Evolutionary conservation across 1,140 invertebrate species (phyloP).

Genomic region (Caligus rogercresseyi): DNA sequence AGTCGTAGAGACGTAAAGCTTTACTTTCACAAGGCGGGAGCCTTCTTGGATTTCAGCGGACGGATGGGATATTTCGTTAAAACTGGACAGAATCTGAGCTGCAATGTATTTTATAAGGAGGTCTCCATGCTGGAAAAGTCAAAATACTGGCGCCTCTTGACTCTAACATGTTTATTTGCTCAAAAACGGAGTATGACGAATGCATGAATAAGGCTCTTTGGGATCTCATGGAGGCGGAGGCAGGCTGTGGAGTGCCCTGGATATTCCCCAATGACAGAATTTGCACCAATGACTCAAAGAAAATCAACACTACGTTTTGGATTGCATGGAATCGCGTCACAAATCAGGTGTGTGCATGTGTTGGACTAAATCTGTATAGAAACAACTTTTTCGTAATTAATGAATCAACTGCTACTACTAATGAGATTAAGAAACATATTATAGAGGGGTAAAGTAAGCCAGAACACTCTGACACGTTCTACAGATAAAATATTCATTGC

Average conservation of each 20-base stretch:
- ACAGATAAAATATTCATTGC: too few relatives aligned
- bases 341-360: conserved; percentile 7
- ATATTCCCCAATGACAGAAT: neutral
- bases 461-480: too few relatives aligned
- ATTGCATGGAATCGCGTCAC: conserved; percentile 10
- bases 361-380: too few relatives aligned
- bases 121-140: neutral
- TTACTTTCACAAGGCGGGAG: conserved; percentile 3
- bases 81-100: neutral
- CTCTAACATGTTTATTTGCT: neutral
- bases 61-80: conserved; percentile 3
- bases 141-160: neutral
- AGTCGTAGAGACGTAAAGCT: neutral
- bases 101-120: neutral
- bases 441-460: too few relatives aligned
- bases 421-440: too few relatives aligned
- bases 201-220: neutral
- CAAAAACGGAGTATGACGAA: neutral
- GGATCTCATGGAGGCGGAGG: neutral
- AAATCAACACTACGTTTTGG: conserved; percentile 11
- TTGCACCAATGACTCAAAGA: neutral
- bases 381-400: too few relatives aligned
- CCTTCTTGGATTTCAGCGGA: conserved; percentile 9
- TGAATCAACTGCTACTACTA: too few relatives aligned
- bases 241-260: neutral